A percentile compares a stretch with the other conserved stretches of the same genome.
Evolutionary conservation across 2,797 vertebrate genomes (phyloP).

Genomic region (Coccyzus lansbergi): DNA sequence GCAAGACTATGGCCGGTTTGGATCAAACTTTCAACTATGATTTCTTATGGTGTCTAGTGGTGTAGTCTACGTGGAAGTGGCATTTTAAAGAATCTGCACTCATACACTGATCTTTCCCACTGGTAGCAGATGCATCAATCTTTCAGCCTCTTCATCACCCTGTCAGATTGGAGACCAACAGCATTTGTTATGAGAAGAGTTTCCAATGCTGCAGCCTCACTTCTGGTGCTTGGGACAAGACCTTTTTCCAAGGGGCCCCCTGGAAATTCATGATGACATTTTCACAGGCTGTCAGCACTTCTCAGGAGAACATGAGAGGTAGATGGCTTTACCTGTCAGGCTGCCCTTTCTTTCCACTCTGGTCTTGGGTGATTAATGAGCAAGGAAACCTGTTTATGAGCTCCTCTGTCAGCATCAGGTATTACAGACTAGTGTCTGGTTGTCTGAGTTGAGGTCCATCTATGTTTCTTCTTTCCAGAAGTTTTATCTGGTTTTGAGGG

Average conservation of each 20-base stretch:
- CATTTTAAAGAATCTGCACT: neutral
- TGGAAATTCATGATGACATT: neutral
- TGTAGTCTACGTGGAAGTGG: neutral
- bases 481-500: neutral
- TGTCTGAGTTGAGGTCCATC: neutral
- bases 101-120: neutral
- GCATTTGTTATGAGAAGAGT: neutral
- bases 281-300: neutral
- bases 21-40: neutral
- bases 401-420: neutral
- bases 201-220: neutral
- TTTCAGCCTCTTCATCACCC: neutral
- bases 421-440: neutral
- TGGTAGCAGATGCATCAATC: neutral
- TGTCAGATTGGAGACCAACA: neutral
- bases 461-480: neutral
- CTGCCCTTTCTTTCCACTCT: neutral
- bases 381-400: neutral
- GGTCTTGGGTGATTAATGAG: neutral
- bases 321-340: neutral
- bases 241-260: neutral
- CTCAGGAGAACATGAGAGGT: neutral
- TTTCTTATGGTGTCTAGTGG: neutral
- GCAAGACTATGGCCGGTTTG: neutral
- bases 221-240: neutral